Evolutionary conservation across 1,140 invertebrate genomes (phyloP).

Genomic region (Ostrea edulis): DNA sequence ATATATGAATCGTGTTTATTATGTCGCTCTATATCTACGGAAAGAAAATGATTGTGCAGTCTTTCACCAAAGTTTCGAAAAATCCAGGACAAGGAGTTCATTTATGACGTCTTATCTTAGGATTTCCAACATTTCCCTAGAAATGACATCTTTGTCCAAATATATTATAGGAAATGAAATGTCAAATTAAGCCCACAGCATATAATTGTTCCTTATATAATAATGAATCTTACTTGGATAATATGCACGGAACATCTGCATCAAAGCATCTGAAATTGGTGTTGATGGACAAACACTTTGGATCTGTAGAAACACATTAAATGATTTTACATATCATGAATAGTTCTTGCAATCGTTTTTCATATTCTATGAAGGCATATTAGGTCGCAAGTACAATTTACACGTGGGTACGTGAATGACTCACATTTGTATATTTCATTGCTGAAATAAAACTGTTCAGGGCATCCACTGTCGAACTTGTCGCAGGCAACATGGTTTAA

Average conservation of each 20-base stretch:
- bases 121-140: no score
- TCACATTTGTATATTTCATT: constrained; percentile 5
- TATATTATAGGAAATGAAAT: no score
- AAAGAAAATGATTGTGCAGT: no score
- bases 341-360: neutral
- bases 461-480: neutral
- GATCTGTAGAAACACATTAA: neutral
- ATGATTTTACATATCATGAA: neutral
- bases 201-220: no score
- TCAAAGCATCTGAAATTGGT: neutral
- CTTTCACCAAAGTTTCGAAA: no score
- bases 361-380: neutral
- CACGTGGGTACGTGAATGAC: neutral
- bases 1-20: no score
- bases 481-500: neutral
- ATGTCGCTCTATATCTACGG: no score
- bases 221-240: neutral
- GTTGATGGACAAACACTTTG: neutral
- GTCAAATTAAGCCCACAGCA: no score
- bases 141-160: no score
- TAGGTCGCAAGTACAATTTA: no score
- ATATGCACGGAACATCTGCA: neutral
- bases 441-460: neutral
- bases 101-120: no score
- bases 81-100: no score